These are phyloP conservation scores for Argya squamiceps DNA, from an alignment of 2,797 vertebrate genomes.

Conservation along the genomic window DNA sequence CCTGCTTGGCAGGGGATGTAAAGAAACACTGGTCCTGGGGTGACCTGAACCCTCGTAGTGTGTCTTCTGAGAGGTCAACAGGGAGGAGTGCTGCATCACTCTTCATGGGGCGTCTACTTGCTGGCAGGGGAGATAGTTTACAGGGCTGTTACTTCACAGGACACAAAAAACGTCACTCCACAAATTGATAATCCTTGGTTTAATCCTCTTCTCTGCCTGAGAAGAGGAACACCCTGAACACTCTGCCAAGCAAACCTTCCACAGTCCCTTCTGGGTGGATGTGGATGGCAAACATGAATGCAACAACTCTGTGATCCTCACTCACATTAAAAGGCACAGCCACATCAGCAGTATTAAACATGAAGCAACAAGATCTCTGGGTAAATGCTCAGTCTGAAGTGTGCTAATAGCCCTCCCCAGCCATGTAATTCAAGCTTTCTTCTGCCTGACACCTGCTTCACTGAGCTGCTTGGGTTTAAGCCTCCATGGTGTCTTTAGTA, in stretches of 20 bases:
- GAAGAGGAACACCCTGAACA: neutral
- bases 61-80: neutral
- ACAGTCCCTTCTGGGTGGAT: neutral
- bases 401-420: neutral
- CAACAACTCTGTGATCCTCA: neutral
- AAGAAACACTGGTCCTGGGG: neutral
- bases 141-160: neutral
- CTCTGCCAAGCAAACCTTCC: neutral
- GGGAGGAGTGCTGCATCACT: neutral
- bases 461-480: neutral
- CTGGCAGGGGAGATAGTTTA: neutral
- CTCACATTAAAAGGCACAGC: neutral
- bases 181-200: neutral
- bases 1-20: neutral
- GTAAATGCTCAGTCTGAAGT: neutral
- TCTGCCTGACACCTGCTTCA: neutral
- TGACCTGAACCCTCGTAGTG: neutral
- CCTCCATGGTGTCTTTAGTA: neutral
- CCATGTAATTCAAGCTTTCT: neutral
- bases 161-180: neutral
- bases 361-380: neutral
- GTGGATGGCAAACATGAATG: neutral
- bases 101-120: neutral
- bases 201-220: neutral
- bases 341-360: fast-evolving